A percentile compares a stretch with the other conserved stretches of the same genome.
phyloP scores from a whole-genome alignment of 2,113 vertebrate species.

The Baryphthengus martii region DNA sequence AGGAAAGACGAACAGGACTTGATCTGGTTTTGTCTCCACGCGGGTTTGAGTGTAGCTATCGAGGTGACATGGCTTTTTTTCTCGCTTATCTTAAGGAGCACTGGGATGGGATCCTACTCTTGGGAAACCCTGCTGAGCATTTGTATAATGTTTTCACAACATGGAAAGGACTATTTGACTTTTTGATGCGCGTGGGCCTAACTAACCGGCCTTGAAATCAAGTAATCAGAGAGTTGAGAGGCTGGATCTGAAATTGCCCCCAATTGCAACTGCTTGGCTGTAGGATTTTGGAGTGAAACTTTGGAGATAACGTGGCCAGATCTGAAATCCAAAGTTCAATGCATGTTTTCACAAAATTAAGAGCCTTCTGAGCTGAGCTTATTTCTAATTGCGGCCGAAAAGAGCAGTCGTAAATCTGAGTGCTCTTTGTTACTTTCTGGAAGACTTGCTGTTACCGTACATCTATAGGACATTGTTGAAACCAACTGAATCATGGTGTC shows the following conservation, averaged over 20 bases:
- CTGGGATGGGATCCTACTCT: background rate
- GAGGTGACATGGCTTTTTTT: background rate
- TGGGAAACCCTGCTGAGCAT: background rate
- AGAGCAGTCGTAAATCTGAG: background rate
- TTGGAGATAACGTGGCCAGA: background rate
- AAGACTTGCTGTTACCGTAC: background rate
- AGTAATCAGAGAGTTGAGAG: background rate
- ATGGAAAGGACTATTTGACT: background rate
- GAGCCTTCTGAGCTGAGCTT: background rate
- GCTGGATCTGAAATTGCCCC: background rate
- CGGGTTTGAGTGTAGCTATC: background rate
- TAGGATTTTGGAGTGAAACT: background rate
- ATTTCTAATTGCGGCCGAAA: background rate
- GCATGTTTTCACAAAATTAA: background rate
- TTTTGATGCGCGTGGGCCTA: background rate
- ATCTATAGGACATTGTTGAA: background rate
- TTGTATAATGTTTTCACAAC: background rate
- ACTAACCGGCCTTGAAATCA: background rate
- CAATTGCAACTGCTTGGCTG: background rate
- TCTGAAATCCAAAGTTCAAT: background rate
- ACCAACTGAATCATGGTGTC: background rate
- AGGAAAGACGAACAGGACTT: background rate
- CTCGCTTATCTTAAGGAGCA: background rate
- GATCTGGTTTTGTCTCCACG: background rate
- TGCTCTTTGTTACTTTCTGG: background rate